phyloP scores from a whole-genome alignment of 2,888 invertebrate species.

The Melanophora roralis region DNA sequence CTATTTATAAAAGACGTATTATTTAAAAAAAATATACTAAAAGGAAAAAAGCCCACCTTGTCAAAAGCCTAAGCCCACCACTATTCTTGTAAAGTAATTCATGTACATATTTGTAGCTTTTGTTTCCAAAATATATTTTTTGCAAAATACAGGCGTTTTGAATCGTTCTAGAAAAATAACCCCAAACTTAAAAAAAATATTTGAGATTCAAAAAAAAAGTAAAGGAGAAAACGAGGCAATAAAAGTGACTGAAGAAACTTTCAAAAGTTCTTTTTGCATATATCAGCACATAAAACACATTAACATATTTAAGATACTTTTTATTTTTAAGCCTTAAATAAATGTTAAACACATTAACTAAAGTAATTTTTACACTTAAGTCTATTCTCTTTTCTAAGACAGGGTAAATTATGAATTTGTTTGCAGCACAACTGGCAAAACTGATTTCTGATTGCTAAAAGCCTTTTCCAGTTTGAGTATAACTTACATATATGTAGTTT shows the following conservation, averaged over 20 bases:
- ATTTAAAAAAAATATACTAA: too few species aligned
- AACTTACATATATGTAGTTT: too few species aligned
- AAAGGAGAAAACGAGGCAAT: background rate
- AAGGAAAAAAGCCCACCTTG: too few species aligned
- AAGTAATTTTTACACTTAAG: background rate
- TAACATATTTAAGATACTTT: constrained; percentile 17
- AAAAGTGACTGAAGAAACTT: background rate
- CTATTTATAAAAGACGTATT: too few species aligned
- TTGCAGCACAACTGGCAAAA: too few species aligned
- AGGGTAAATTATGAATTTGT: constrained; percentile 35
- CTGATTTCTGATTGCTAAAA: too few species aligned
- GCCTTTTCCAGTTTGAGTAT: too few species aligned
- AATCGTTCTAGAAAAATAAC: background rate
- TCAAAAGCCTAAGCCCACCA: too few species aligned
- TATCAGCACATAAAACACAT: background rate
- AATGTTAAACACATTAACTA: background rate
- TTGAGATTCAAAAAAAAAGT: background rate
- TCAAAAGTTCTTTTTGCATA: background rate
- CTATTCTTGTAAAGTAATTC: too few species aligned
- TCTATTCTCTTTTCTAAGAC: background rate
- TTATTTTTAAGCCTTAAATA: background rate
- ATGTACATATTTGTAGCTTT: too few species aligned
- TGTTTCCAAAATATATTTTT: too few species aligned
- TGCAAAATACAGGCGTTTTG: background rate
- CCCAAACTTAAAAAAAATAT: background rate